These are phyloP conservation scores for Ardeotis arabs DNA, from an alignment of 2,113 vertebrate species.

Conservation along the genomic window DNA sequence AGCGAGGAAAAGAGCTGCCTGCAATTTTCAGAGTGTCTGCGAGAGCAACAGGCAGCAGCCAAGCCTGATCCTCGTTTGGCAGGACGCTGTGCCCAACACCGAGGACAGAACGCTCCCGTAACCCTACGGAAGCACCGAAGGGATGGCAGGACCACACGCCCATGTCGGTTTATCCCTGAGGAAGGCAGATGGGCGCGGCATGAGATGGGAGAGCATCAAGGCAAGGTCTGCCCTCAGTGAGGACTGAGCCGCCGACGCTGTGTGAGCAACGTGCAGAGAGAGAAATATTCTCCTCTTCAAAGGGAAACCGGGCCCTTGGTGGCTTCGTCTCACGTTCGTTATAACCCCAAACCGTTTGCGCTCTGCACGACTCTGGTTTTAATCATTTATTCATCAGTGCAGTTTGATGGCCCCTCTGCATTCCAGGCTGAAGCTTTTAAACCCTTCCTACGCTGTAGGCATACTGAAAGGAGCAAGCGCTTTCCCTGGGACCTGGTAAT, in stretches of 20 bases:
- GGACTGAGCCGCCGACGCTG: not conserved
- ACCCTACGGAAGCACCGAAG: not conserved
- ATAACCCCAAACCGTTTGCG: slow-evolving; percentile 33
- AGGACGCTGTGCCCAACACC: not conserved
- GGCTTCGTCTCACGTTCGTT: slow-evolving; percentile 32
- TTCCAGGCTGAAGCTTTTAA: slow-evolving; percentile 66
- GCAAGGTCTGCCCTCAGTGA: not conserved
- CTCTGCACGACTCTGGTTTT: slow-evolving; percentile 56
- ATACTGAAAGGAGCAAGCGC: slow-evolving; percentile 57
- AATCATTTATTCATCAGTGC: slow-evolving; percentile 69
- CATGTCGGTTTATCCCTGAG: rapidly evolving
- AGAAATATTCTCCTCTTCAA: slow-evolving; percentile 31
- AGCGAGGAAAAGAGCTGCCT: not conserved
- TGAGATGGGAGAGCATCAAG: not conserved
- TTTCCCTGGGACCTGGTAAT: slow-evolving; percentile 64
- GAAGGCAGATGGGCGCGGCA: rapidly evolving
- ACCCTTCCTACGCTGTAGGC: slow-evolving; percentile 60
- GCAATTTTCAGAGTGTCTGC: not conserved
- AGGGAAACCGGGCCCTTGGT: slow-evolving; percentile 15
- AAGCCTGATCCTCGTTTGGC: not conserved
- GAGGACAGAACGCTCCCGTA: not conserved
- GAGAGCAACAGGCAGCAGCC: not conserved
- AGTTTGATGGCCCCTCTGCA: slow-evolving; percentile 40
- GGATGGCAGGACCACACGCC: not conserved
- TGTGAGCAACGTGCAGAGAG: not conserved